A percentile compares a stretch with the other conserved stretches of the same genome.
Conservation (phyloP, 1,140 invertebrate species). For the Phortica variegata region DNA sequence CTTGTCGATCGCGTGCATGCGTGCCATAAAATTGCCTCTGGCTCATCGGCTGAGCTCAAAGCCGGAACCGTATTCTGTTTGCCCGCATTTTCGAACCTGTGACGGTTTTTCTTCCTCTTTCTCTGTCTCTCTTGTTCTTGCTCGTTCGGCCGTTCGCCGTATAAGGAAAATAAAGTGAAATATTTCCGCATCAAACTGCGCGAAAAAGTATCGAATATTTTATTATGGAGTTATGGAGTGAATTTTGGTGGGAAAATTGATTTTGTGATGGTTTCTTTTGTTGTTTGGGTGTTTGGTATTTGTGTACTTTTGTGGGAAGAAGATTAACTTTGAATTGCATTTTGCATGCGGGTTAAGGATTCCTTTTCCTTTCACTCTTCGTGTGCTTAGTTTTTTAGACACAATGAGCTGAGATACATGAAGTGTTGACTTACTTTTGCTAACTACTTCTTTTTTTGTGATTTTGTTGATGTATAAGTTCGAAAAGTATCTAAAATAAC, state of each 20-base stretch:
- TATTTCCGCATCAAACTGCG: conserved; percentile 25
- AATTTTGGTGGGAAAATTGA: conserved; percentile 11
- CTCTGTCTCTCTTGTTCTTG: neutral
- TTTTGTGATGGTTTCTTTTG: neutral
- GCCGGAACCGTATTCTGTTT: conserved; percentile 19
- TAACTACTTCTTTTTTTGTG: too few species aligned
- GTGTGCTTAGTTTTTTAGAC: too few species aligned
- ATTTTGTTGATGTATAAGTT: too few species aligned
- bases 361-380: too few species aligned
- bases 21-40: conserved; percentile 21
- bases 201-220: conserved; percentile 49
- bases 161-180: neutral
- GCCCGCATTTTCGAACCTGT: conserved; percentile 45
- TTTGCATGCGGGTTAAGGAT: too few species aligned
- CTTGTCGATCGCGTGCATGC: conserved; percentile 39
- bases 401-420: too few species aligned
- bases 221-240: conserved; percentile 6
- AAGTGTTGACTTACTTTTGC: too few species aligned
- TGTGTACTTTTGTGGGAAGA: conserved; percentile 21
- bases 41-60: conserved; percentile 19
- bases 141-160: neutral
- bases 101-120: conserved; percentile 12
- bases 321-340: conserved; percentile 21
- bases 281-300: conserved; percentile 24
- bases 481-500: too few species aligned